Conservation (phyloP, 2,113 vertebrate genomes). For the Rhea americana region DNA sequence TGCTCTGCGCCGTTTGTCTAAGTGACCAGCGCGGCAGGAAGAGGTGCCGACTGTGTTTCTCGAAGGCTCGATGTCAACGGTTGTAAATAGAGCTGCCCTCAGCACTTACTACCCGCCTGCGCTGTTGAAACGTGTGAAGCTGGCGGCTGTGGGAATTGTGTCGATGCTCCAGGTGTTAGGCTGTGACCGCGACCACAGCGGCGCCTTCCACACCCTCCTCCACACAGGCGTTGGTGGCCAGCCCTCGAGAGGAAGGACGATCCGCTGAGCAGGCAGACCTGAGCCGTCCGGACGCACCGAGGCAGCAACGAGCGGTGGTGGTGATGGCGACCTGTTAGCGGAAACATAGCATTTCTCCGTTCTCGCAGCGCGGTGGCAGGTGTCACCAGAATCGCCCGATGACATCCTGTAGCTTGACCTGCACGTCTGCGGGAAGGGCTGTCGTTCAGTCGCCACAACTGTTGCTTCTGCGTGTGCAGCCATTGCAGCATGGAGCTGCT, state of each 20-base stretch:
- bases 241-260: not conserved
- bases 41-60: not conserved
- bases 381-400: not conserved
- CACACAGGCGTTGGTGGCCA: too few relatives aligned
- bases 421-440: not conserved
- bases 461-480: not conserved
- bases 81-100: not conserved
- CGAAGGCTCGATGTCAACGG: not conserved
- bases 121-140: not conserved
- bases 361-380: accelerated
- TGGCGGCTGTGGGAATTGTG: not conserved
- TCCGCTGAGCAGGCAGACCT: not conserved
- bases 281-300: not conserved
- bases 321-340: not conserved
- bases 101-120: not conserved
- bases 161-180: not conserved
- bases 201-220: too few relatives aligned
- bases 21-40: too few relatives aligned
- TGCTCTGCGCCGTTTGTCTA: too few relatives aligned
- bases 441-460: not conserved
- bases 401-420: not conserved
- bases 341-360: not conserved
- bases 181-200: not conserved
- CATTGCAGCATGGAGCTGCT: not conserved
- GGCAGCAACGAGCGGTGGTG: not conserved